Evolutionary conservation across 2,113 vertebrate species (phyloP).

Genomic region (Cynocephalus volans): DNA sequence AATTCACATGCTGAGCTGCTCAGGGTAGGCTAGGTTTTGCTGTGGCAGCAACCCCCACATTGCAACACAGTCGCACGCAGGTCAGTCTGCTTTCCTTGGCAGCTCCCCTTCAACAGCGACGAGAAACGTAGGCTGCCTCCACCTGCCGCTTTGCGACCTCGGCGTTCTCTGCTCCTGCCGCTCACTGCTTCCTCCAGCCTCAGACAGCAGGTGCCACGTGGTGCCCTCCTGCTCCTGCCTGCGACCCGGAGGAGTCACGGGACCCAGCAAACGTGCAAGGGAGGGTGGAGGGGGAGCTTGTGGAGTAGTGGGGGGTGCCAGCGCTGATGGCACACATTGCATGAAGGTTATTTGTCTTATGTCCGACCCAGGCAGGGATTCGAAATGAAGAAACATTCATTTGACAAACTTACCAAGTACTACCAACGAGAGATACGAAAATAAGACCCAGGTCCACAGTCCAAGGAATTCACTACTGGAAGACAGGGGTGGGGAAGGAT

Average conservation of each 20-base stretch:
- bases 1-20: background rate
- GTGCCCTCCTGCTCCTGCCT: background rate
- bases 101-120: background rate
- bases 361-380: background rate
- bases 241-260: background rate
- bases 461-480: background rate
- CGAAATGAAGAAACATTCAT: background rate
- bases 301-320: background rate
- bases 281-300: background rate
- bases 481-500: background rate
- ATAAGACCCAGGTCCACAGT: background rate
- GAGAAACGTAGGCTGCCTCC: background rate
- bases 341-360: background rate
- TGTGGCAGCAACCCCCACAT: background rate
- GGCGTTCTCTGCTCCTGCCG: background rate
- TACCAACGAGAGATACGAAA: background rate
- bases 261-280: background rate
- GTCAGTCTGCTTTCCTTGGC: background rate
- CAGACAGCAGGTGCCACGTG: background rate
- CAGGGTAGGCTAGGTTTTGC: background rate
- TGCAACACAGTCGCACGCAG: background rate
- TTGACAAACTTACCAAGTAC: background rate
- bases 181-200: no score
- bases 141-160: fast-evolving
- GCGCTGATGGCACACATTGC: background rate